Base-by-base conservation (phyloP, 2,113 vertebrate species). In the Myiozetetes cayanensis region DNA sequence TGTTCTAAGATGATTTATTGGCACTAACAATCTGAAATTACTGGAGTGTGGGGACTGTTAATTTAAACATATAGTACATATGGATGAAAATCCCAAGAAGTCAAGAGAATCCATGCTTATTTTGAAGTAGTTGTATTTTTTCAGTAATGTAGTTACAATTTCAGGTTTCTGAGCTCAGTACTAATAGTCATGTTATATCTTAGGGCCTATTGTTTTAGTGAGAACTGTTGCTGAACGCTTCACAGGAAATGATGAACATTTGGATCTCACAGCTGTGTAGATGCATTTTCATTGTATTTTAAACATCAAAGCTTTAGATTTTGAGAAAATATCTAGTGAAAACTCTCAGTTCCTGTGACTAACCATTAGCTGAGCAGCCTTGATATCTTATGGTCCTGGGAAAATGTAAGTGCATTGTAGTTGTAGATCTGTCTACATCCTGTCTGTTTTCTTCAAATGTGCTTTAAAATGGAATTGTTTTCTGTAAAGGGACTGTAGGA, bases 41-140 rank as follows among this genome's bases (percentile, higher is more conserved):
- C 53, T 47, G 10, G 59, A 94, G 10, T 65, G 20, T 52, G 35
- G 16, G 30, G 55, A 80, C 65, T 65, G 17, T 62, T 83, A 93
- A 79, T 92, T 90, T 77, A 94, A 90, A 85, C 41, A 35, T n/a
- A 28, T 74, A 50, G 41, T 66, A 18, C 50, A 39, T 55, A 79
- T 73, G 37, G 24, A 62, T 85, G 55, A 81, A 59, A 56, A 49
- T 61, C 37, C n/a, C 68, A 33, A 93, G 79, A 94, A 72, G 33
- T 68, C 84, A 80, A 75, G 58, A 81, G 50, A 94, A 96, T 93
- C 66, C 71, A 89, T 12, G 9, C 55, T 93, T 95, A 87, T 77
- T 97, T 90, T 96, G 63, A 96, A 94, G 10, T 67, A 74, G 56
- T 75, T 65, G 5, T 0, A 0, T 13, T 37, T 70, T 91, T 76